phyloP scores from a whole-genome alignment of 1,140 invertebrate species.

The Ladona fulva region DNA sequence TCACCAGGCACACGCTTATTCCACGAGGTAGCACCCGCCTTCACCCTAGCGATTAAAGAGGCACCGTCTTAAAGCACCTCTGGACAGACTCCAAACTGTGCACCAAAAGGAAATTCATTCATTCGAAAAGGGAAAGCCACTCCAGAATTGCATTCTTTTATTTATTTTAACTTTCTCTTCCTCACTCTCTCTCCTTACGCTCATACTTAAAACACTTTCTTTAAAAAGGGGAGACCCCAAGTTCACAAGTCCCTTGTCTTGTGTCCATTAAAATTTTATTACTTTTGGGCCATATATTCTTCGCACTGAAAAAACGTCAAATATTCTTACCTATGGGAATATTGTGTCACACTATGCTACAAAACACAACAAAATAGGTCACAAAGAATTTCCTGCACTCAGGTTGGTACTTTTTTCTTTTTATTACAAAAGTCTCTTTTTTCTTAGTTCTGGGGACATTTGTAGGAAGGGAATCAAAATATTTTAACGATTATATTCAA shows the following conservation, averaged over 20 bases:
- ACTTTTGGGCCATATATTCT: neutral
- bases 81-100: neutral
- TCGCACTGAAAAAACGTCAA: neutral
- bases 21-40: neutral
- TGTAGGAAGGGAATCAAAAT: neutral
- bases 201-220: neutral
- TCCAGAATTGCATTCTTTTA: no score
- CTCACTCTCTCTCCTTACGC: neutral
- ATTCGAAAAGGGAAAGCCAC: neutral
- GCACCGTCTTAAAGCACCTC: neutral
- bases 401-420: neutral
- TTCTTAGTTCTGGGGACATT: neutral
- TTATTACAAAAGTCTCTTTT: neutral
- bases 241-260: neutral
- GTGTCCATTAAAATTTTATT: neutral
- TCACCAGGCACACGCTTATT: neutral
- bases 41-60: neutral
- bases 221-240: neutral
- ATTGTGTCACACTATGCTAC: neutral
- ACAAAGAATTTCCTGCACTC: neutral
- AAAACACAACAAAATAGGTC: slow-evolving; percentile 6
- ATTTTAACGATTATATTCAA: neutral
- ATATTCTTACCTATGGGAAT: neutral
- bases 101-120: neutral
- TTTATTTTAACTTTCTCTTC: neutral